These are phyloP conservation scores for Junonia oenone DNA, from an alignment of 2,888 invertebrate genomes.

Conservation along the genomic window DNA sequence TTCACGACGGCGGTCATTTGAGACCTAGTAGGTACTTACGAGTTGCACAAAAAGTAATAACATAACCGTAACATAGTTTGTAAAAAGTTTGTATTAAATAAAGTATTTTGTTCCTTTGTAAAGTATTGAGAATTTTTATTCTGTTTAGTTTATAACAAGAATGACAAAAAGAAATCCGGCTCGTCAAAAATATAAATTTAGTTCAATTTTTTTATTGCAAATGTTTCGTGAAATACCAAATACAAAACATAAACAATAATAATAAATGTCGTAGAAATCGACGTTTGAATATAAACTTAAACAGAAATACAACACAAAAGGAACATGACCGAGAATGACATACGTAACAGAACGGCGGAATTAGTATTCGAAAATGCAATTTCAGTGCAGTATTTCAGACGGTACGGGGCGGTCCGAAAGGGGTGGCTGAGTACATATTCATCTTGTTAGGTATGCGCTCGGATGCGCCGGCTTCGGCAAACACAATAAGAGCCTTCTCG, in stretches of 20 bases:
- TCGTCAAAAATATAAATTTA: too few relatives aligned
- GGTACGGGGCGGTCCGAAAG: conserved; percentile 58
- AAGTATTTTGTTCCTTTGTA: neutral
- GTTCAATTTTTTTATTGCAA: neutral
- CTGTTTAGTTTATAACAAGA: too few relatives aligned
- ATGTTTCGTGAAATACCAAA: neutral
- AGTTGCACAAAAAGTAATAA: neutral
- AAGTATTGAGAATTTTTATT: too few relatives aligned
- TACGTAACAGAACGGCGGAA: conserved; percentile 51
- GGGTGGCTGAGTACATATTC: conserved; percentile 73
- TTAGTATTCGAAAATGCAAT: conserved; percentile 78
- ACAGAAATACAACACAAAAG: conserved; percentile 31
- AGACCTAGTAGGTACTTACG: neutral
- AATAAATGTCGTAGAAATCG: neutral
- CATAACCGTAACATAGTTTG: neutral
- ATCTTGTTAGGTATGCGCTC: conserved; percentile 79
- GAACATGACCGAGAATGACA: conserved; percentile 30
- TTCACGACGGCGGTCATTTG: neutral
- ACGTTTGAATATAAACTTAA: conserved; percentile 7
- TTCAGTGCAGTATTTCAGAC: conserved; percentile 63
- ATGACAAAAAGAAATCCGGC: too few relatives aligned
- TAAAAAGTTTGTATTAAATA: neutral
- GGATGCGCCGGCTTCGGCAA: conserved; percentile 78
- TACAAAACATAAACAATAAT: neutral
- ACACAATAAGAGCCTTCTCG: conserved; percentile 76